Conservation (phyloP, 2,797 vertebrate species). For the Dendrocincla tyrannina region DNA sequence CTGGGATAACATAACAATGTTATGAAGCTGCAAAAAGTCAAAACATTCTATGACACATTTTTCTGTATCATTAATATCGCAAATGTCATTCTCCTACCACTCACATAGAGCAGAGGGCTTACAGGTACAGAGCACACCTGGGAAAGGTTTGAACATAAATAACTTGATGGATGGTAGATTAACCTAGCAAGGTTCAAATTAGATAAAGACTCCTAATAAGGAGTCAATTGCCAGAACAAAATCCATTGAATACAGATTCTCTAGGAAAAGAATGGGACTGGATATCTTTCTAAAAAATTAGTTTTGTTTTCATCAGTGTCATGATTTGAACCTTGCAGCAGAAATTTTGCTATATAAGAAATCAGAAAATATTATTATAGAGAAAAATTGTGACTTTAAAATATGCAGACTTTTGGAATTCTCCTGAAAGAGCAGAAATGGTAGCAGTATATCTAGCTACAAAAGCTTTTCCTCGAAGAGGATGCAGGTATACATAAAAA, state of each 20-base stretch:
- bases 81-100: neutral
- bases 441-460: neutral
- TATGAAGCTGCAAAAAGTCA: neutral
- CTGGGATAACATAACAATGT: neutral
- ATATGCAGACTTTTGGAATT: neutral
- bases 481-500: too few species aligned
- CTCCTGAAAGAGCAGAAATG: neutral
- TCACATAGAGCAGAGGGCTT: neutral
- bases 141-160: neutral
- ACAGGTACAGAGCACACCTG: too few species aligned
- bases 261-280: neutral
- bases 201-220: neutral
- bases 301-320: neutral
- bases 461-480: neutral
- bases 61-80: neutral
- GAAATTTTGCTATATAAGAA: neutral
- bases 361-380: neutral
- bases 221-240: neutral
- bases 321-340: neutral
- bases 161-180: neutral
- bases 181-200: neutral
- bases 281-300: neutral
- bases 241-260: neutral
- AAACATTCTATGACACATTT: neutral
- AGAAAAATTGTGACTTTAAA: neutral